phyloP scores from a whole-genome alignment of 2,888 invertebrate species.

The Zeuzera pyrina region DNA sequence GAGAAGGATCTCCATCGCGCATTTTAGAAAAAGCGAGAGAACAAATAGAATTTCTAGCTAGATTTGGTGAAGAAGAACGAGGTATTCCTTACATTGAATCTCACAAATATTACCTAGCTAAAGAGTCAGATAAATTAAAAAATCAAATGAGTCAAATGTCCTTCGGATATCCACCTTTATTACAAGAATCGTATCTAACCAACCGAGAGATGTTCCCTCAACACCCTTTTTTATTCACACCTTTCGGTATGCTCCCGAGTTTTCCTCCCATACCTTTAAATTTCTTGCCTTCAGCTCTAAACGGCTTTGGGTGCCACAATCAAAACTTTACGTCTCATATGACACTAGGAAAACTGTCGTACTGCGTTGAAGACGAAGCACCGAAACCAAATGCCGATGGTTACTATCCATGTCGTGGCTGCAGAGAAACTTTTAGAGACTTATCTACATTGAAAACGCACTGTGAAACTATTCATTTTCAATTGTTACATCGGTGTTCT shows the following conservation, averaged over 20 bases:
- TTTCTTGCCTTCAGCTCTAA: conserved; percentile 55
- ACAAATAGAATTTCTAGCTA: conserved; percentile 85
- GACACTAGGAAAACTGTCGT: conserved; percentile 58
- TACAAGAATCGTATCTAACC: conserved; percentile 52
- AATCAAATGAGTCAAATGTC: conserved; percentile 38
- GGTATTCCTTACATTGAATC: conserved; percentile 73
- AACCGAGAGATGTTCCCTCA: conserved; percentile 57
- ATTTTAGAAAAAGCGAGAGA: conserved; percentile 74
- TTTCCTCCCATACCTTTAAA: conserved; percentile 61
- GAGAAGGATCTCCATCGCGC: conserved; percentile 55
- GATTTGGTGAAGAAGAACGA: conserved; percentile 82
- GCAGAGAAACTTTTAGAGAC: conserved; percentile 76
- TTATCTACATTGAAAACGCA: conserved; percentile 78
- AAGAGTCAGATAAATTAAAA: conserved; percentile 49
- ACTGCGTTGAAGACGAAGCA: conserved; percentile 78
- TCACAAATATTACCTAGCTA: conserved; percentile 50
- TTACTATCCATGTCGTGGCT: conserved; percentile 79
- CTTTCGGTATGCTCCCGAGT: conserved; percentile 63
- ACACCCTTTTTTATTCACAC: conserved; percentile 61
- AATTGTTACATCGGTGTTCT: conserved; percentile 83
- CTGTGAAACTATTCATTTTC: conserved; percentile 78
- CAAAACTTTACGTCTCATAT: conserved; percentile 48
- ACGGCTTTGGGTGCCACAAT: conserved; percentile 50
- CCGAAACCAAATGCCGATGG: conserved; percentile 78
- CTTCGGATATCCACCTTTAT: conserved; percentile 48